Evolutionary conservation across 2,888 invertebrate genomes (phyloP).

Genomic region (Limnephilus lunatus): DNA sequence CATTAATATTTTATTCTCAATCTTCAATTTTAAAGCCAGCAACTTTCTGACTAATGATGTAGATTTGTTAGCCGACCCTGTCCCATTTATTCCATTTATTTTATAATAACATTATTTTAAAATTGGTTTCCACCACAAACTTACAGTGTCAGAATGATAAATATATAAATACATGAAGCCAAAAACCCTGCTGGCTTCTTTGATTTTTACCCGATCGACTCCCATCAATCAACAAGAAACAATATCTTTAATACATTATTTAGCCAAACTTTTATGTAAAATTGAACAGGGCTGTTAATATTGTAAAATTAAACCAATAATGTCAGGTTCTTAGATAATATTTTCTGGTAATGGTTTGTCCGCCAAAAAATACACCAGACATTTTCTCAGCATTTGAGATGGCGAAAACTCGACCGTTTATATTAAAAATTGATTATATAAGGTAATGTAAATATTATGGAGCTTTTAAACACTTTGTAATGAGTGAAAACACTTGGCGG

Average conservation of each 20-base stretch:
- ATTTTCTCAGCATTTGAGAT: neutral
- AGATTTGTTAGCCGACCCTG: no score
- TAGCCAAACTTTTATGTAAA: neutral
- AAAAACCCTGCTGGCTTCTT: neutral
- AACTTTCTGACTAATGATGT: no score
- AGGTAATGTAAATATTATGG: conserved; percentile 16
- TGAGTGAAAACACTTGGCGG: conserved; percentile 9
- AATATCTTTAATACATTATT: neutral
- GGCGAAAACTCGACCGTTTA: conserved; percentile 2
- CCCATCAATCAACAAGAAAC: neutral
- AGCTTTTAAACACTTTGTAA: neutral
- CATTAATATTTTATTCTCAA: no score
- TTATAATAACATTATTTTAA: neutral
- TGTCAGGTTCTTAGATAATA: neutral
- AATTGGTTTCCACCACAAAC: neutral
- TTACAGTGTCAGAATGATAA: no score
- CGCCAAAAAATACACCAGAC: neutral
- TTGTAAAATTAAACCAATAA: neutral
- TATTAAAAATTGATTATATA: neutral
- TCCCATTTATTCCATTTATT: no score
- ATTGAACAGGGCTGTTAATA: neutral
- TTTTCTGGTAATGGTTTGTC: neutral
- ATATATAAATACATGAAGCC: no score
- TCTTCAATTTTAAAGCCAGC: no score
- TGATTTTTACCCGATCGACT: neutral